Evolutionary conservation across 2,888 invertebrate species (phyloP), one percentile per base, ranked within the genome.

Genomic region (Strigamia transsilvanica): DNA sequence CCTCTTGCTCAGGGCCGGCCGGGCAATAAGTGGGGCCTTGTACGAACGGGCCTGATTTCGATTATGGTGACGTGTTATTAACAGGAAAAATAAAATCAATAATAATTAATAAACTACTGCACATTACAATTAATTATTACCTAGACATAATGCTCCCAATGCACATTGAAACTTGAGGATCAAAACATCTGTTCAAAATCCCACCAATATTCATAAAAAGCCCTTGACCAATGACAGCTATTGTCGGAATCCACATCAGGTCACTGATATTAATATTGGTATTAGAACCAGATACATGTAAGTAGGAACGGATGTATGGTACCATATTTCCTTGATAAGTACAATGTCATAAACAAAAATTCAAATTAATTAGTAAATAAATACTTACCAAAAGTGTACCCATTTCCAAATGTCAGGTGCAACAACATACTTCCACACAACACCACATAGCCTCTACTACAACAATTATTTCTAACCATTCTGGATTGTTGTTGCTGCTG

Each of bases 171-270:
- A 85, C 61, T 77, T 85, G 84, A 7, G 87, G 85, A 7, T 87
- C 88, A 15, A 87, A 80, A 32, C 83, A 83, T 34, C 83, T 83
- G 80, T 87, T 86, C 78, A 88, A 18, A 6, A 86, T 27, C 0
- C 88, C 88, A 1, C 87, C 87, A 27, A 86, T 21, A 6, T 85
- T 84, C 86, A 88, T 87, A 42, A 86, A 84, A 15, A 85, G 27
- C 5, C 88, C 87, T 84, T 87, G 87, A 21, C 86, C 85, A 80
- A 86, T 84, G 21, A 83, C 84, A 7, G 85, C 85, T 2, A 85
- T n/a, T 9, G 87, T 86, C 81, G 84, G 85, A 5, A 56, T 4
- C 56, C 56, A 56, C 0, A 56, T 56, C 18, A 87, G 78, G 38
- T 84, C 82, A 6, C 82, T 81, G 32, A 82, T 82, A 13, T 73